Conservation (phyloP, 1,140 invertebrate species). For the Papilio helenus region DNA sequence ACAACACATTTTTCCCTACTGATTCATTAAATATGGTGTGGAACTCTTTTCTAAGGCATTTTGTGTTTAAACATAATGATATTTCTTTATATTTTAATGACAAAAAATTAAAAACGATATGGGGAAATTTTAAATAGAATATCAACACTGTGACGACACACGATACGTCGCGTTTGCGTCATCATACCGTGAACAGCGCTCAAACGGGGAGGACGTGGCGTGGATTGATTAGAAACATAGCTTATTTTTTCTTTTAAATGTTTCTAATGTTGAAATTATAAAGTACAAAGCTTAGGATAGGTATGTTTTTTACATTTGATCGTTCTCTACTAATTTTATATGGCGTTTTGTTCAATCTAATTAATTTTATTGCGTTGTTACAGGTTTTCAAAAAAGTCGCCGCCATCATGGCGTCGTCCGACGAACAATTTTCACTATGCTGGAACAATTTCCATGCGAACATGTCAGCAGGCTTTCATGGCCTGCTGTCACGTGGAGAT, state of each 20-base stretch:
- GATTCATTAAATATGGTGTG: background rate
- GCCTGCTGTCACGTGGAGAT: constrained; percentile 89
- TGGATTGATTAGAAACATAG: constrained; percentile 77
- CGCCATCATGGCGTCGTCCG: constrained; percentile 87
- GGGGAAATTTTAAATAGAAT: constrained; percentile 54
- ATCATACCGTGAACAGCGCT: constrained; percentile 74
- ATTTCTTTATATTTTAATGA: background rate
- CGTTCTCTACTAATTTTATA: background rate
- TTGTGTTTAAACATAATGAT: background rate
- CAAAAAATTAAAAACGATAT: constrained; percentile 47
- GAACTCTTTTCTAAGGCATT: background rate
- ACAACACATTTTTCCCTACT: background rate
- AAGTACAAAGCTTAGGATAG: constrained; percentile 82
- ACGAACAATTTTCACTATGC: constrained; percentile 90
- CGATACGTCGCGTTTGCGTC: constrained; percentile 74
- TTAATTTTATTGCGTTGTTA: constrained; percentile 44
- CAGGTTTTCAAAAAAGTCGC: constrained; percentile 74
- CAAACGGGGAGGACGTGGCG: constrained; percentile 78
- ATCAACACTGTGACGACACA: constrained; percentile 70
- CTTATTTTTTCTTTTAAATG: constrained; percentile 75
- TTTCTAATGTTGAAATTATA: constrained; percentile 80
- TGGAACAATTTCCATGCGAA: constrained; percentile 91
- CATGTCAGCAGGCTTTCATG: constrained; percentile 88
- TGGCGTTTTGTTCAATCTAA: background rate
- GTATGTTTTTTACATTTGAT: constrained; percentile 48